phyloP scores from a whole-genome alignment of 2,888 invertebrate genomes.

The Epirrita christyi region DNA sequence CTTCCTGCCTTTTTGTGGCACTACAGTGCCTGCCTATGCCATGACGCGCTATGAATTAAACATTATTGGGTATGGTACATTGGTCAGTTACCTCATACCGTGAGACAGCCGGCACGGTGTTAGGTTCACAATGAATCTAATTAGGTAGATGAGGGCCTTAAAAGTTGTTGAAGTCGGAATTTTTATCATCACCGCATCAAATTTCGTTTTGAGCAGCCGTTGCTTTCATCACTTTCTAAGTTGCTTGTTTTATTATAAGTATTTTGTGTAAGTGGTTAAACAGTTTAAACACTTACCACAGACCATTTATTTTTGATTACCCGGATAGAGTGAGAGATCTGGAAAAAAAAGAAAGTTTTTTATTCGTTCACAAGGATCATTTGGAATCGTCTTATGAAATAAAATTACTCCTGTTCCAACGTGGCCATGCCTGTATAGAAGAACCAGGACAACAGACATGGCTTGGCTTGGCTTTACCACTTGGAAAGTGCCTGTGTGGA shows the following conservation, averaged over 20 bases:
- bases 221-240: background rate
- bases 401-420: no score
- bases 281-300: no score
- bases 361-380: no score
- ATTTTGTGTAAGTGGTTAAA: no score
- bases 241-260: background rate
- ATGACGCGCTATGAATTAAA: conserved; percentile 64
- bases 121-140: conserved; percentile 34
- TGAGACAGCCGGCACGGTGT: conserved; percentile 31
- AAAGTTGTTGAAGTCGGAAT: conserved; percentile 13
- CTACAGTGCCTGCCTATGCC: conserved; percentile 37
- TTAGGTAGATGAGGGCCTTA: conserved; percentile 30
- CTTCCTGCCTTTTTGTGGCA: conserved; percentile 38
- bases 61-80: conserved; percentile 45
- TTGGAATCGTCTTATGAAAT: no score
- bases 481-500: no score
- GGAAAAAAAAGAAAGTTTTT: no score
- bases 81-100: conserved; percentile 43
- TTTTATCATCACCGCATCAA: conserved; percentile 19
- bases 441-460: no score
- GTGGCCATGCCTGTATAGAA: no score
- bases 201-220: conserved; percentile 13
- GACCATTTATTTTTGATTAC: no score
- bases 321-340: no score
- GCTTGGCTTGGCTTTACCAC: no score